phyloP scores from a whole-genome alignment of 2,113 vertebrate species.

The Aldabrachelys gigantea region DNA sequence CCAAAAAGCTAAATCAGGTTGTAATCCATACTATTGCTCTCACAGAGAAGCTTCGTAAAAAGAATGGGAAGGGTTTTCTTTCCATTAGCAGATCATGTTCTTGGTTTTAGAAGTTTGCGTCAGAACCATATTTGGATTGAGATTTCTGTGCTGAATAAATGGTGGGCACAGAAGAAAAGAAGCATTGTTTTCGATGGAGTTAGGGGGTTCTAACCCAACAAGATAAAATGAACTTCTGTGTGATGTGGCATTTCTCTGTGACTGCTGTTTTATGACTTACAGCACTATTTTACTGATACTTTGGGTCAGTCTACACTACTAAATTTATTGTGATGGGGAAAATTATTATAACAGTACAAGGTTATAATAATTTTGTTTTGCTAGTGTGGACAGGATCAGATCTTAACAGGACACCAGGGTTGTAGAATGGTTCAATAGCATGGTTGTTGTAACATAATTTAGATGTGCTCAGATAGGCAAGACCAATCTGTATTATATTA shows the following conservation, averaged over 20 bases:
- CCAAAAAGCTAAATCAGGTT: neutral
- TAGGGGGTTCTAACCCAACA: slow-evolving; percentile 20
- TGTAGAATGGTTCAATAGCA: slow-evolving; percentile 32
- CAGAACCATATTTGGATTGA: neutral
- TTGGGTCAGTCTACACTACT: neutral
- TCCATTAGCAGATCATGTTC: neutral
- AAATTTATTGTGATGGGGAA: neutral
- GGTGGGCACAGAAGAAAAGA: neutral
- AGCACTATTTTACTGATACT: neutral
- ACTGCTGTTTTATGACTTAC: neutral
- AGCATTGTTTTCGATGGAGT: slow-evolving; percentile 10
- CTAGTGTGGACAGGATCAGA: neutral
- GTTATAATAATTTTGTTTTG: neutral
- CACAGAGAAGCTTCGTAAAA: neutral
- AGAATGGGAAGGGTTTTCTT: neutral
- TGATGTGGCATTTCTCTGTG: neutral
- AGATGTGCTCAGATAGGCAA: slow-evolving; percentile 15
- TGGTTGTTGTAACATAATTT: neutral
- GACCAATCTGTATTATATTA: slow-evolving; percentile 26
- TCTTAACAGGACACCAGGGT: slow-evolving; percentile 7
- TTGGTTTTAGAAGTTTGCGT: slow-evolving; percentile 1
- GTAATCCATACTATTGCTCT: neutral
- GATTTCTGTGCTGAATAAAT: neutral
- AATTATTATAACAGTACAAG: neutral
- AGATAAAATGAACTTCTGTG: neutral